Conservation (phyloP, 2,888 invertebrate genomes). For the Spodoptera littoralis region DNA sequence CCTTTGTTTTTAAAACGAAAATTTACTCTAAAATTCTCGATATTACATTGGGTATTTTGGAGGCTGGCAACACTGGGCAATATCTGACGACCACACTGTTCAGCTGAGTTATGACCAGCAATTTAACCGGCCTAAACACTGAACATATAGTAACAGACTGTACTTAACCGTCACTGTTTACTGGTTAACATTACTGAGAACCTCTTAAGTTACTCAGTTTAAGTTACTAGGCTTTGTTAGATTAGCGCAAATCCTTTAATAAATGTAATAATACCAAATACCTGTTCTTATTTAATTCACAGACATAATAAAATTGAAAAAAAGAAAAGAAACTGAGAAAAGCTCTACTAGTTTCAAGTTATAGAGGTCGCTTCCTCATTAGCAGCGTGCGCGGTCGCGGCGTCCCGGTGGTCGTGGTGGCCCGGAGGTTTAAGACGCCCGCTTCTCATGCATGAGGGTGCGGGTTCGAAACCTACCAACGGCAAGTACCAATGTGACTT, state of each 20-base stretch:
- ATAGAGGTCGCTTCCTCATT: too few species aligned
- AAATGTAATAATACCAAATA: neutral
- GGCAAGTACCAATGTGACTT: too few species aligned
- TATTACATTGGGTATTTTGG: constrained; percentile 15
- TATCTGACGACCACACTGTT: constrained; percentile 55
- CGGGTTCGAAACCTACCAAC: too few species aligned
- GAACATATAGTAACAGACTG: constrained; percentile 44
- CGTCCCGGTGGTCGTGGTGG: too few species aligned
- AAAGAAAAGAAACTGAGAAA: too few species aligned
- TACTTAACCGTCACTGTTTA: constrained; percentile 17
- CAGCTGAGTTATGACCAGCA: constrained; percentile 60
- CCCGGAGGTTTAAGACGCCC: too few species aligned
- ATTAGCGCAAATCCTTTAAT: neutral
- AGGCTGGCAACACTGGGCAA: constrained; percentile 45
- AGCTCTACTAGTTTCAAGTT: too few species aligned
- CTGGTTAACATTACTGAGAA: constrained; percentile 13
- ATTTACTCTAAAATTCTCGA: constrained; percentile 12
- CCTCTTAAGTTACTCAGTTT: neutral
- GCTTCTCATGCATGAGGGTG: too few species aligned
- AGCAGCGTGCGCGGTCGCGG: too few species aligned
- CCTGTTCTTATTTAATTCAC: too few species aligned
- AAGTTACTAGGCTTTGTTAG: neutral
- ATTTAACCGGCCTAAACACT: constrained; percentile 51
- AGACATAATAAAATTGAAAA: too few species aligned
- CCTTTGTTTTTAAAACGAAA: constrained; percentile 11